Base-by-base conservation (phyloP, 2,113 vertebrate genomes). In the Hippolais icterina region DNA sequence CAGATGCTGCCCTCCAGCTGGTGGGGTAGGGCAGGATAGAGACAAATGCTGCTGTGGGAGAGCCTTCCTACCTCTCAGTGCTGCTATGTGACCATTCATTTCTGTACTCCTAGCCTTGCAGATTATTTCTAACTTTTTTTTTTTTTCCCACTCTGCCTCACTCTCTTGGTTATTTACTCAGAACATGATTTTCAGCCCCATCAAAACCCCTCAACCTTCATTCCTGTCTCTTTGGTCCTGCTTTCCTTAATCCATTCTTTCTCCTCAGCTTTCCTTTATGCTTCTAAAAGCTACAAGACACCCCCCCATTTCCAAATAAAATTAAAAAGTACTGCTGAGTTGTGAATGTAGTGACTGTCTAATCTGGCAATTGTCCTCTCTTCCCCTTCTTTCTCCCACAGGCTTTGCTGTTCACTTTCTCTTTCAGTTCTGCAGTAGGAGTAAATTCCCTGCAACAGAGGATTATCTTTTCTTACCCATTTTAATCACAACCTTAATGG, bases 51-150 rank as follows among this genome's bases (percentile, higher is more conserved):
- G 35, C 24, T 2, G 6, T 6, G 11, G 24, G 17, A 71, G 42
- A 64, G 21, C 27, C 60, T 35, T 18, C 14, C 41, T 35, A 8
- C 12, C n/a, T 49, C 35, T 47, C 47, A 44, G 28, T 5, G 33
- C 19, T 47, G 12, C 70, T 16, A 0, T 60, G 27, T 24, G n/a
- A 35, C 29, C 0, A 0, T 33, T 64, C 16, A 15, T 33, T 80
- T 22, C 21, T 70, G n/a, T 63, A 33, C 9, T 81, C 35, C 13
- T 76, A 24, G 23, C 37, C 24, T 71, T 88, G 21, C 39, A 74
- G 41, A 31, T 83, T 2, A 54, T 90, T 80, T 83, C 23, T 57
- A 37, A 25, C 27, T 8, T 17, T 47, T 27, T 47, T 75, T 25
- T 19, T 41, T 44, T 19, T 53, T 44, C 42, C 11, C 3, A 3